phyloP scores from a whole-genome alignment of 2,888 invertebrate species.

The Himalopsyche tibetana region DNA sequence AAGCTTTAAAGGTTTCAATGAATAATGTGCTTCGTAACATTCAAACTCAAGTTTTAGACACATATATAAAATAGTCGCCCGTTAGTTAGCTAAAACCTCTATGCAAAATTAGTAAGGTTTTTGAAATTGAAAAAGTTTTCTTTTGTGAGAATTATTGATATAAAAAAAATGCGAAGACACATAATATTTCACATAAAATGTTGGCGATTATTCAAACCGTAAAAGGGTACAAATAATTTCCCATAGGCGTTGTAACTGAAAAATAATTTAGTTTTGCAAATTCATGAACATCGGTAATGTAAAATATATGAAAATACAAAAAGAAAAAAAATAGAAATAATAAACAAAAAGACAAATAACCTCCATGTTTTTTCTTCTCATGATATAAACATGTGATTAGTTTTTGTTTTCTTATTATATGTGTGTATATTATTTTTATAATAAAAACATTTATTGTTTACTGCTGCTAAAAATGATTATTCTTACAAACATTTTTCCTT shows the following conservation, averaged over 20 bases:
- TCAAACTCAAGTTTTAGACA: no score
- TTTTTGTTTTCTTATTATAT: no score
- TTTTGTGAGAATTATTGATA: not conserved
- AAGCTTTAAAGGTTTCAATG: no score
- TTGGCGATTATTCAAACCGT: constrained; percentile 7
- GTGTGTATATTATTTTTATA: no score
- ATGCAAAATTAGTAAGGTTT: not conserved
- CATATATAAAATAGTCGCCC: no score
- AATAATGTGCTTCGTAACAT: no score
- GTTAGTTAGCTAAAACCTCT: not conserved
- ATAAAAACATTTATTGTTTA: no score
- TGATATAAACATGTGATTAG: no score
- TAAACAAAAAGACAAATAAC: not conserved
- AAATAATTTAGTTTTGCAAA: constrained; percentile 2
- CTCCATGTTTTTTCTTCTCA: no score
- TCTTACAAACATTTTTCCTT: no score
- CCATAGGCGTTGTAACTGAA: not conserved
- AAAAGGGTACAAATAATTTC: constrained; percentile 8
- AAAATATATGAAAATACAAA: constrained; percentile 13
- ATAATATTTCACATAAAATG: constrained; percentile 12
- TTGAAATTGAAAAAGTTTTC: not conserved
- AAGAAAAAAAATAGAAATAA: not conserved
- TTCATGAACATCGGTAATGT: not conserved
- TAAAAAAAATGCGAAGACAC: not conserved
- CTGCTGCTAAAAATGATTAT: no score